These are phyloP conservation scores for Muschampia plurimacula DNA, from an alignment of 2,888 invertebrate species.

Conservation along the genomic window DNA sequence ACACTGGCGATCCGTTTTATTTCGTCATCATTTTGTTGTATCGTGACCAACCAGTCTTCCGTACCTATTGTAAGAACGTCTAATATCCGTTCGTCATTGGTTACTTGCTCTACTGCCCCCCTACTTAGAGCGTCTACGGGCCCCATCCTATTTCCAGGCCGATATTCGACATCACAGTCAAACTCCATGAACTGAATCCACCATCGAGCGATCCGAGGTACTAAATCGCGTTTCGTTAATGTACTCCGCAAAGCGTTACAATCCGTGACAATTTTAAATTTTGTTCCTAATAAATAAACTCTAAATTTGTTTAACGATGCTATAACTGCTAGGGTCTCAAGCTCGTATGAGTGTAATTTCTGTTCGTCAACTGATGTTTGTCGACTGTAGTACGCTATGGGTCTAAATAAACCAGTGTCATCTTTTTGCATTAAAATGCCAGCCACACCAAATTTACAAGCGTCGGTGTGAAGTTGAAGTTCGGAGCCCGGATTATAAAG, in stretches of 20 bases:
- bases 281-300: slow-evolving; percentile 23
- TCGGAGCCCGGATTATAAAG: neutral
- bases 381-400: slow-evolving; percentile 14
- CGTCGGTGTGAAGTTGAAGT: slow-evolving; percentile 1
- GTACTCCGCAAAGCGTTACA: slow-evolving; percentile 31
- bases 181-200: slow-evolving; percentile 17
- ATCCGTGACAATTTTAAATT: slow-evolving; percentile 26
- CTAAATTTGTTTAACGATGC: slow-evolving; percentile 29
- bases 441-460: neutral
- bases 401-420: neutral
- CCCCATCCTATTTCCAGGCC: slow-evolving; percentile 22
- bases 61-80: neutral
- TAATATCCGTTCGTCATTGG: neutral
- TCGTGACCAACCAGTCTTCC: neutral
- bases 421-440: neutral
- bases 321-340: slow-evolving; percentile 43
- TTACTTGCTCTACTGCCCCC: neutral
- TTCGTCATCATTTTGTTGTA: neutral
- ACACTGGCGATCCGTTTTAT: neutral
- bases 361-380: slow-evolving; percentile 42
- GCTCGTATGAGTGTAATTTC: slow-evolving; percentile 45
- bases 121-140: slow-evolving; percentile 38
- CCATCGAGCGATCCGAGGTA: slow-evolving; percentile 29
- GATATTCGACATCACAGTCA: slow-evolving; percentile 24
- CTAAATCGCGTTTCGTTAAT: slow-evolving; percentile 22